Conservation (phyloP, 2,888 invertebrate species). For the Ctena decussata region DNA sequence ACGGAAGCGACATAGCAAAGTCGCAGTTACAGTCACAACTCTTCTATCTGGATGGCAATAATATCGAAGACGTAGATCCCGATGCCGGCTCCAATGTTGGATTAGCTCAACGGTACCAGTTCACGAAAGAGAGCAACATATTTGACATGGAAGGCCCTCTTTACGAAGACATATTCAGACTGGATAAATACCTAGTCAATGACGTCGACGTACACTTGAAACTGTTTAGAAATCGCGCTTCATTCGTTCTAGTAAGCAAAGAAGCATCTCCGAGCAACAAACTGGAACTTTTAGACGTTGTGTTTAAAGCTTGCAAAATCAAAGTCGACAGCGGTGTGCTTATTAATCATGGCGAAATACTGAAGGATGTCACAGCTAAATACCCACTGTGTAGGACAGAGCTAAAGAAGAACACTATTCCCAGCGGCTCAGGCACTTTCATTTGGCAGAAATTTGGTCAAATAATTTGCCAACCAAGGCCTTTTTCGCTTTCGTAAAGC, state of each 20-base stretch:
- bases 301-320: no score
- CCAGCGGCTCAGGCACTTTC: no score
- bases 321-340: background rate
- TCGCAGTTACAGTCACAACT: conserved; percentile 38
- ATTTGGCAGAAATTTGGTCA: no score
- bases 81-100: conserved; percentile 18
- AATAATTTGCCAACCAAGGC: no score
- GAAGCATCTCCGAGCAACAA: background rate
- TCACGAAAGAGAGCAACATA: conserved; percentile 11
- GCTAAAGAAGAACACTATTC: no score
- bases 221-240: conserved; percentile 13
- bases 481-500: no score
- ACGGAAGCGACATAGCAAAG: conserved; percentile 10
- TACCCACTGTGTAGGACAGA: background rate
- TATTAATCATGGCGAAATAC: background rate
- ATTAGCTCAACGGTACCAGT: conserved; percentile 22
- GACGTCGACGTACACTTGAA: conserved; percentile 32
- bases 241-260: background rate
- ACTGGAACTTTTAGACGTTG: background rate
- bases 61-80: conserved; percentile 19
- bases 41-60: conserved; percentile 3
- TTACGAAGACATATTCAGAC: conserved; percentile 36
- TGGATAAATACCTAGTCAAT: conserved; percentile 47
- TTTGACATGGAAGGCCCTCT: conserved; percentile 36
- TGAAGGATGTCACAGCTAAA: background rate